Conservation (phyloP, 2,113 vertebrate species). For the Albula goreensis region DNA sequence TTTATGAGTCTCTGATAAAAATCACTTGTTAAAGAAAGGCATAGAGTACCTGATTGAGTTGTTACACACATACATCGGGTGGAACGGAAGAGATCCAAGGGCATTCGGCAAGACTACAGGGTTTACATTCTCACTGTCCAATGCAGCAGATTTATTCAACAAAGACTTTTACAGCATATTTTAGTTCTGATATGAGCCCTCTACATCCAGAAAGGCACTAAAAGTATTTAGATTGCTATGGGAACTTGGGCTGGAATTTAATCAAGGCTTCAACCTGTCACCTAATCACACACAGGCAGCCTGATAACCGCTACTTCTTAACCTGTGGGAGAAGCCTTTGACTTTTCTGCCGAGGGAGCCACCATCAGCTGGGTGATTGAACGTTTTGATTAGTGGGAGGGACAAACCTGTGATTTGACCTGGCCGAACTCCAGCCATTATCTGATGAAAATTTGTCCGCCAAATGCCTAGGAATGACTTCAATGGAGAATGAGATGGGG, state of each 20-base stretch:
- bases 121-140: neutral
- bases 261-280: neutral
- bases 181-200: neutral
- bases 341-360: neutral
- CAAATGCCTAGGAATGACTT: neutral
- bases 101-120: neutral
- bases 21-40: neutral
- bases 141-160: neutral
- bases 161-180: neutral
- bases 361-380: neutral
- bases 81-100: neutral
- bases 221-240: constrained; percentile 1
- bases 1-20: neutral
- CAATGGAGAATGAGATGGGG: neutral
- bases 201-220: neutral
- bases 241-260: neutral
- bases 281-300: neutral
- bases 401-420: constrained; percentile 4
- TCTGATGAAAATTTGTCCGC: neutral
- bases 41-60: neutral
- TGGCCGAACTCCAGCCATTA: neutral
- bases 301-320: neutral
- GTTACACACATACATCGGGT: neutral
- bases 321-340: neutral
- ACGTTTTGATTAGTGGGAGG: constrained; percentile 9